Evolutionary conservation across 2,113 vertebrate species (phyloP).

Genomic region (Phoxinus phoxinus): DNA sequence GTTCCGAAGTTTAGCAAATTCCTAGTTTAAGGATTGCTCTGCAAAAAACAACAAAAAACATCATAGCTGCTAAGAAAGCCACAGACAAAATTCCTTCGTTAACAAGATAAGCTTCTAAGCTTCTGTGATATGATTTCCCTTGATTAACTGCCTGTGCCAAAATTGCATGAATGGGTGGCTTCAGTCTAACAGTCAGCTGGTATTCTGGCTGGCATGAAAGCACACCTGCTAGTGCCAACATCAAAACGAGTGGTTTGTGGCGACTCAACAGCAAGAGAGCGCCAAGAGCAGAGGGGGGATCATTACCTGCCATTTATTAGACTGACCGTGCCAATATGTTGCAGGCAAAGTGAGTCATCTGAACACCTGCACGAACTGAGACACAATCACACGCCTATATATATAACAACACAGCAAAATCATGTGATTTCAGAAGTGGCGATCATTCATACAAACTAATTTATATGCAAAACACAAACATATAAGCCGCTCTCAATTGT

Average conservation of each 20-base stretch:
- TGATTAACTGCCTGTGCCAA: conserved; percentile 28
- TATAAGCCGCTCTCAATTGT: not conserved
- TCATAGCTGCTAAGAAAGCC: not conserved
- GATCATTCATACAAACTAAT: not conserved
- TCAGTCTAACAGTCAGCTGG: conserved; percentile 11
- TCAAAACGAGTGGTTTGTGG: conserved; percentile 11
- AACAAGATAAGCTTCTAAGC: not conserved
- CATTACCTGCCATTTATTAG: conserved; percentile 36
- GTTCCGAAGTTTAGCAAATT: not conserved
- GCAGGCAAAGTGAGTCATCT: conserved; percentile 13
- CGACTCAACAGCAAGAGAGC: not conserved
- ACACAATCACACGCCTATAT: not conserved
- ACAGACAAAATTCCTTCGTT: not conserved
- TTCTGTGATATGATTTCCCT: not conserved
- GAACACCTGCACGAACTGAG: conserved; percentile 26
- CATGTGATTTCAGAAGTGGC: not conserved
- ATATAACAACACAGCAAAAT: not conserved
- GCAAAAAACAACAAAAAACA: not conserved
- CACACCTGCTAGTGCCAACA: conserved; percentile 38
- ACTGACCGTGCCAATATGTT: conserved; percentile 16
- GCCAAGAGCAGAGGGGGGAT: not conserved
- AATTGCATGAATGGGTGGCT: conserved; percentile 19
- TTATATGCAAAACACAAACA: not conserved
- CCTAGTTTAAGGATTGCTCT: not conserved
- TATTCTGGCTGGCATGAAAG: conserved; percentile 21